These are phyloP conservation scores for Morelia viridis DNA, from an alignment of 2,797 vertebrate species.

Conservation along the genomic window DNA sequence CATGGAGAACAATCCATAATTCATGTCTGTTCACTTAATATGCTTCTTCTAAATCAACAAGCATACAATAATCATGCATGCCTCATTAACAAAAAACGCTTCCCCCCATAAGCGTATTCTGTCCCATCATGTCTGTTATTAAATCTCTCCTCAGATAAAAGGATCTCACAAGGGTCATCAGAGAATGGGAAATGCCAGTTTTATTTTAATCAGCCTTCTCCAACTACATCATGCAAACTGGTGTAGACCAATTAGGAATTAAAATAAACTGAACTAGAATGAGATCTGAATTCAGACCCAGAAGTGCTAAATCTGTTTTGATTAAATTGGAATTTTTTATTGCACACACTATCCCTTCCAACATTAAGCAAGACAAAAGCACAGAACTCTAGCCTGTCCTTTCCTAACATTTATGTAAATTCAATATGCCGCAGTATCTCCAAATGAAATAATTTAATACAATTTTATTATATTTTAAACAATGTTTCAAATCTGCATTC, in stretches of 20 bases:
- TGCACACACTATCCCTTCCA: not conserved
- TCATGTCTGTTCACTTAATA: not conserved
- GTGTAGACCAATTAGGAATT: not conserved
- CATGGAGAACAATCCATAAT: not conserved
- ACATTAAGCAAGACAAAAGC: not conserved
- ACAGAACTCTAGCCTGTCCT: not conserved
- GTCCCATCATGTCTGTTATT: not conserved
- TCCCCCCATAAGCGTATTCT: not conserved
- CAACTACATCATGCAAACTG: not conserved
- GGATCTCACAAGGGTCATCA: not conserved
- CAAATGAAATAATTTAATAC: not conserved
- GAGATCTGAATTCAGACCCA: not conserved
- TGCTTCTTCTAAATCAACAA: not conserved
- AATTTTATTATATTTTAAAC: not conserved
- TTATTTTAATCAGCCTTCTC: not conserved
- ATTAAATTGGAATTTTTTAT: not conserved
- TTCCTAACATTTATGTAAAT: not conserved
- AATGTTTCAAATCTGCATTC: not conserved
- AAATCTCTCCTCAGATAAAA: not conserved
- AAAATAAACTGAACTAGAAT: not conserved
- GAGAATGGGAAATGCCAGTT: not conserved
- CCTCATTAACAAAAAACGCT: not conserved
- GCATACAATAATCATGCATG: not conserved
- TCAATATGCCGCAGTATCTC: not conserved
- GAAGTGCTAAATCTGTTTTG: not conserved